phyloP scores from a whole-genome alignment of 2,113 vertebrate species.

The Climacteris rufus region DNA sequence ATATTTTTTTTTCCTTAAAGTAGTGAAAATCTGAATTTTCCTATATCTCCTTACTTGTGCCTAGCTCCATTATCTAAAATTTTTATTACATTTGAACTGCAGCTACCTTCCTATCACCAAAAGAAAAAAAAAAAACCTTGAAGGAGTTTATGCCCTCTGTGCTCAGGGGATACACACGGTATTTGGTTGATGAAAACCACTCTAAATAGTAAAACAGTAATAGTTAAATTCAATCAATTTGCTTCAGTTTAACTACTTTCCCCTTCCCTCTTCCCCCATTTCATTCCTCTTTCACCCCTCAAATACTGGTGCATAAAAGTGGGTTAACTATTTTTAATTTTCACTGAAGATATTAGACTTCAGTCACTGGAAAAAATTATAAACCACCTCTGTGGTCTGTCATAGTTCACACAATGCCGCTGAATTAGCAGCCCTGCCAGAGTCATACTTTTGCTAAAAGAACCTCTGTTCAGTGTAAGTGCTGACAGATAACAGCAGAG shows the following conservation, averaged over 20 bases:
- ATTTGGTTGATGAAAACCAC: background rate
- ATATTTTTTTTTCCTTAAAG: background rate
- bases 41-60: background rate
- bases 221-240: background rate
- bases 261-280: constrained; percentile 23
- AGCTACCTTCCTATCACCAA: background rate
- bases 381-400: constrained; percentile 21
- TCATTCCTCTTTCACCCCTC: background rate
- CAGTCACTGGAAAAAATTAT: constrained; percentile 28
- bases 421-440: constrained; percentile 62
- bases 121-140: background rate
- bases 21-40: background rate
- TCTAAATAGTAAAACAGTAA: background rate
- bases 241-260: constrained; percentile 66
- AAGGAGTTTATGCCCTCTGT: background rate
- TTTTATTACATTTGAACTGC: background rate
- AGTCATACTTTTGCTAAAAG: constrained; percentile 51
- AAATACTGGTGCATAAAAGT: constrained; percentile 4
- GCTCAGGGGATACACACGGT: background rate
- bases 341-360: constrained; percentile 26
- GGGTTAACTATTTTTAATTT: constrained; percentile 19
- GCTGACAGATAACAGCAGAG: constrained; percentile 71
- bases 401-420: constrained; percentile 70
- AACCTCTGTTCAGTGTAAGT: constrained; percentile 62
- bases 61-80: background rate